Base-by-base conservation (phyloP, 2,113 vertebrate species). In the Tylochromis polylepis region DNA sequence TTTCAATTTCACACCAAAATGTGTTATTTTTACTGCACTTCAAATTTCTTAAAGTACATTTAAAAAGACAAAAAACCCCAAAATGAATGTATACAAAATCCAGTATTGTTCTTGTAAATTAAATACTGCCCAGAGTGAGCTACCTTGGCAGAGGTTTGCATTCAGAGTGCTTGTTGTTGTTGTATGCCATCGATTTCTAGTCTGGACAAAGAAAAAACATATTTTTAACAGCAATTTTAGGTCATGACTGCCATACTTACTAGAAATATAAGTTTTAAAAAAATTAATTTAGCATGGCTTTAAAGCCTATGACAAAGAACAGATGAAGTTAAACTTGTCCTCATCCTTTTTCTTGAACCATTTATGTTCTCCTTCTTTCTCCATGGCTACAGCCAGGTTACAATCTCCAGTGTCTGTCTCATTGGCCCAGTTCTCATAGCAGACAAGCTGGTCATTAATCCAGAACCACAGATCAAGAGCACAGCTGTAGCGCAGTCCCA, bases 401-500 rank as follows among this genome's bases (percentile, higher is more conserved):
- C 91, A 89, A 0, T 4, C 1, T 1, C 51, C 75, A 2, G 1
- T 4, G 1, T 16, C 1, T 29, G 0, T 1, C 3, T 2, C 15
- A 29, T 29, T 0, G 14, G 4, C 72, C 90, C 88, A 94, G 49
- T 91, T 92, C 0, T 34, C 0, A 34, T 92, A 85, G 24, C 0
- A 5, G 59, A 86, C 58, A 2, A 0, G 0, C 12, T 60, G 5
- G 2, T 87, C 82, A 24, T 24, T 88, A 65, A 91, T 34, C 91
- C 93, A 94, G 84, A 89, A 77, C 91, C 93, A 94, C 3, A 88
- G n/a, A 3, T 46, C 80, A 51, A 91, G 15, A 56, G 18, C 36
- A 62, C 84, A 93, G 81, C 58, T 65, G 86, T 91, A 93, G 70
- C 43, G 27, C 84, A 94, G 77, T 11, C 92, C 94, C 84, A 86